Base-by-base conservation (phyloP, 2,113 vertebrate genomes). In the Cynocephalus volans region DNA sequence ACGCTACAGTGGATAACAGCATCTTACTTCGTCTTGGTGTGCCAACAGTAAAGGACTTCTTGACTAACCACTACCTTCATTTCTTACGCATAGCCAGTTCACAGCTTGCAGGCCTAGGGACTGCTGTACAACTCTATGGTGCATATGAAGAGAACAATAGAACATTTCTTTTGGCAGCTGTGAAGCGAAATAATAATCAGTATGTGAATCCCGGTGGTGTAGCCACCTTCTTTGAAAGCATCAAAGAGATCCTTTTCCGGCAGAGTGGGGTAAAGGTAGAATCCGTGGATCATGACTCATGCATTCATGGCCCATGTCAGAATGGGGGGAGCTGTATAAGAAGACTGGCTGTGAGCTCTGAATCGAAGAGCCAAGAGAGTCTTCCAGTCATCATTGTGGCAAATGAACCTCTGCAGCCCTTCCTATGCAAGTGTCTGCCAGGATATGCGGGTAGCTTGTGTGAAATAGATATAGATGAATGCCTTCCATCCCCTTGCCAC, bases 151-250 rank as follows among this genome's bases (percentile, higher is more conserved):
- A 99, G 72, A 99, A 98, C 98, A 99, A 99, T 93, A 99, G 99
- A 93, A 99, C 99, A 3, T 99, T 99, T 96, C 97, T 99, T 54
- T 99, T 99, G 99, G 99, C 99, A 0, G 99, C 99, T 0, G 97
- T 99, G 97, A 99, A 99, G 98, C 98, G 99, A 0, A 96, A 97
- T 96, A 98, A 98, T 23, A 99, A 98, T 93, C 99, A 99, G 95
- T 99, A 99, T 3, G 99, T 99, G 75, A 99, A 98, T 93, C 99
- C 99, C 96, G 99, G 99, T 0, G 99, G 99, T 0, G 99, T 99
- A 62, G 99, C 99, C 89, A 99, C 99, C 96, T 99, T 99, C 99
- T 99, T 99, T 7, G 99, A 99, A 97, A 99, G 99, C 98, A 99
- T 99, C 98, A 99, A 99, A 98, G 99, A 99, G 45, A 96, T 99